Evolutionary conservation across 2,113 vertebrate genomes (phyloP), one percentile per base, ranked within the genome.

Genomic region (Sebastes fasciatus): DNA sequence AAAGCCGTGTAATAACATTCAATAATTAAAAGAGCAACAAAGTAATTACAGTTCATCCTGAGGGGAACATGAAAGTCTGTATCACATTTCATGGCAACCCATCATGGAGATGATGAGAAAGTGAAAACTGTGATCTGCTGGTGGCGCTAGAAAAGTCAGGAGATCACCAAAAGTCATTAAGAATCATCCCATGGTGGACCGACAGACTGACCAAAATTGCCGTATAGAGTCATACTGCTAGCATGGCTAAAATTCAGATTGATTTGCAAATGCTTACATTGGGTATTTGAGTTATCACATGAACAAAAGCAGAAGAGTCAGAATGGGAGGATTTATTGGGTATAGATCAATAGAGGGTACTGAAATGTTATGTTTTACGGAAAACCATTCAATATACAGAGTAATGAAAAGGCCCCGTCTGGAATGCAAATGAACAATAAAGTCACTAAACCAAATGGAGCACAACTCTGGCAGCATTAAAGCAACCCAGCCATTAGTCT

Each of bases 371-470:
- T 82, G 58, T 60, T 71, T 78, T 21, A 13, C 7, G 6, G 1
- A 77, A 89, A 80, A 61, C 17, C 49, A 69, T 57, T 76, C 54
- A 67, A 60, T 61, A 42, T n/a, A 77, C 2, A 42, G 49, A 45
- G 10, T 54, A 65, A 42, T 26, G 26, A 67, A 75, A 58, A 34
- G 9, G 40, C 48, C 21, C 13, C 46, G 13, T 16, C 49, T 46
- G 19, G 63, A 72, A 48, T 68, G 14, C 12, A 74, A 77, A 79
- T 77, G 1, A 51, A 43, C 34, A 73, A 43, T 55, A 9, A 73
- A 74, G 52, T 66, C 61, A 58, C 42, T 48, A 65, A 76, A 66
- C 6, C 40, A 58, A 75, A 91, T 77, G 72, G 54, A 69, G 54
- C 23, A 78, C 77, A 77, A 58, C 23, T 79, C 26, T 63, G 74